Evolutionary conservation across 37 sponge, comb jelly and placozoan species (phyloP).

Genomic region (Petrosia ficiformis): DNA sequence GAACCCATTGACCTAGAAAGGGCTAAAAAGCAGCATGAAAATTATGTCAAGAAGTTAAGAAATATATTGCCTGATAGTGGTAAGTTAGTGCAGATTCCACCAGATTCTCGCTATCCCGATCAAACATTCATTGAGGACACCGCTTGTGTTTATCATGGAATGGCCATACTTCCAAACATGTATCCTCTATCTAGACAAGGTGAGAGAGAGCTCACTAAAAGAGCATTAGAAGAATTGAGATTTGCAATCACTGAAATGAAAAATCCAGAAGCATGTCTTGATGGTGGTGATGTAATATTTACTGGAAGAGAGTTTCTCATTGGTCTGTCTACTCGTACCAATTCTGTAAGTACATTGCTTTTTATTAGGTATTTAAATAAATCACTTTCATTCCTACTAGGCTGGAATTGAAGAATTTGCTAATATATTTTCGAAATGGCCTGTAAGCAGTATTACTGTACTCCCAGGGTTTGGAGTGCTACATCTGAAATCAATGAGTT

Average conservation of each 20-base stretch:
- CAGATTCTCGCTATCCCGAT: conserved; percentile 65
- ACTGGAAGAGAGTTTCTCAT: conserved; percentile 79
- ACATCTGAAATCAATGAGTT: conserved; percentile 78
- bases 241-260: conserved; percentile 42
- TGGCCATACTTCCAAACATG: conserved; percentile 43
- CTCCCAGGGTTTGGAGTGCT: conserved; percentile 40
- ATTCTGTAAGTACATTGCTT: conserved; percentile 52
- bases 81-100: conserved; percentile 28
- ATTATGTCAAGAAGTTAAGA: conserved; percentile 42
- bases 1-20: conserved; percentile 54
- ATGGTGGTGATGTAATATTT: conserved; percentile 83
- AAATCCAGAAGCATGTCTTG: conserved; percentile 41
- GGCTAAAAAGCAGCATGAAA: conserved; percentile 51
- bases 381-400: no score
- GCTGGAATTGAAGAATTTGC: conserved; percentile 56
- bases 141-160: conserved; percentile 35
- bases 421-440: conserved; percentile 50
- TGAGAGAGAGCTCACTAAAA: conserved; percentile 26
- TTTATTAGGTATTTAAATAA: no score
- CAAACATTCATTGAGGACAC: conserved; percentile 77
- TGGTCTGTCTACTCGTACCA: conserved; percentile 61
- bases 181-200: conserved; percentile 30
- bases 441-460: conserved; percentile 45
- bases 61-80: conserved; percentile 33
- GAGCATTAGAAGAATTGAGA: conserved; percentile 37